These are phyloP conservation scores for Myrmecophaga tridactyla DNA, from an alignment of 2,113 vertebrate genomes.

Conservation along the genomic window DNA sequence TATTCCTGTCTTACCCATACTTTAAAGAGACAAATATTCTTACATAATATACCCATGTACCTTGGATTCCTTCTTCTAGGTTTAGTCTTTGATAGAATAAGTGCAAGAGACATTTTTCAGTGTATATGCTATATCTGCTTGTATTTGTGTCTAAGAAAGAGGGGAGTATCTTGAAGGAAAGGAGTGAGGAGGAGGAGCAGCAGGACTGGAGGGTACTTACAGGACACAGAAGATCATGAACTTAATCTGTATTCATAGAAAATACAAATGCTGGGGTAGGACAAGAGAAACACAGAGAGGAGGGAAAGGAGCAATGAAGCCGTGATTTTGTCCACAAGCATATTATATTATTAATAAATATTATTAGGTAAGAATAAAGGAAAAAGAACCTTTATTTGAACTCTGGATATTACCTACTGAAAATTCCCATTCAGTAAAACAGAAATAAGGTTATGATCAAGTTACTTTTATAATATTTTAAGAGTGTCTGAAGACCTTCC, in stretches of 20 bases:
- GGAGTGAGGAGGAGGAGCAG: background rate
- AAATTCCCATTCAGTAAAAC: background rate
- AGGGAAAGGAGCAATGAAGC: background rate
- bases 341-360: background rate
- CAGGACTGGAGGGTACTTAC: background rate
- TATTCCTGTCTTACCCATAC: background rate
- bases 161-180: background rate
- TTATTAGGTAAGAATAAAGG: background rate
- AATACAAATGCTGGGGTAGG: fast-evolving
- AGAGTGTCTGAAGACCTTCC: background rate
- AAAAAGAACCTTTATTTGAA: background rate
- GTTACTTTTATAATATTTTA: background rate
- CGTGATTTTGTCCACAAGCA: background rate
- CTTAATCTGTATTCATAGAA: background rate
- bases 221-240: background rate
- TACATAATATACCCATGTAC: background rate
- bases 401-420: background rate
- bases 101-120: background rate
- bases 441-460: background rate
- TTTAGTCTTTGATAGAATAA: background rate
- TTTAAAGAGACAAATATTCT: background rate
- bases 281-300: background rate
- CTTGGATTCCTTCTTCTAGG: background rate
- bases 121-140: background rate
- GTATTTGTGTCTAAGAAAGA: background rate